These are phyloP conservation scores for Koerneria pararmatus DNA, from an alignment of 2,888 invertebrate genomes.

Conservation along the genomic window DNA sequence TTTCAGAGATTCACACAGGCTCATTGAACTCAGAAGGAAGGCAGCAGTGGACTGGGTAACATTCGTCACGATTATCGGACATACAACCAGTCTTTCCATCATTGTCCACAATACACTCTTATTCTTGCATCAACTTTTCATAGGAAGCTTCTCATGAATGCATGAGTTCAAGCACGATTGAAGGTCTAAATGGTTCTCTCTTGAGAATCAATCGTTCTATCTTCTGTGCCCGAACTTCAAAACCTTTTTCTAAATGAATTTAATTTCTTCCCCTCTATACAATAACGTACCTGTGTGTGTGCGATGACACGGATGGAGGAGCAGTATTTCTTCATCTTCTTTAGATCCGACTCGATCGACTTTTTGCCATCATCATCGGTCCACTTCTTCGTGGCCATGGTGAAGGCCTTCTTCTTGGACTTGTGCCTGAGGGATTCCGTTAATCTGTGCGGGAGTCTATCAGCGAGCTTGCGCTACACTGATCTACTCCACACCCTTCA, in stretches of 20 bases:
- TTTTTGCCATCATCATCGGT: slow-evolving; percentile 91
- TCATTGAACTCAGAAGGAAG: slow-evolving; percentile 26
- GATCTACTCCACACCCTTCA: slow-evolving; percentile 40
- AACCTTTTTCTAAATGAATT: too few species aligned
- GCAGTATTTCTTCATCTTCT: slow-evolving; percentile 97
- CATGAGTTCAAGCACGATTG: slow-evolving; percentile 94
- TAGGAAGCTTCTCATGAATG: slow-evolving; percentile 98
- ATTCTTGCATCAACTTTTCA: too few species aligned
- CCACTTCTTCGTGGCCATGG: slow-evolving; percentile 97
- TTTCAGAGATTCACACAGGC: too few species aligned
- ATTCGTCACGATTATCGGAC: slow-evolving; percentile 23
- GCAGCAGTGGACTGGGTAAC: slow-evolving; percentile 23
- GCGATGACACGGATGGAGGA: slow-evolving; percentile 90
- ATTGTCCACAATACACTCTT: too few species aligned
- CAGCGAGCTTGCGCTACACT: slow-evolving; percentile 15
- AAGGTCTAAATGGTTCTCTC: slow-evolving; percentile 28
- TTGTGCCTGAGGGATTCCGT: slow-evolving; percentile 76
- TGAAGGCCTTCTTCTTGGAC: slow-evolving; percentile 99
- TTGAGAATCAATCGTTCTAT: too few species aligned
- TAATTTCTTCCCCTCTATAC: too few species aligned
- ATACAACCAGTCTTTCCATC: slow-evolving; percentile 89
- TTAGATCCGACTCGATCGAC: slow-evolving; percentile 91
- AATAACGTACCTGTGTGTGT: slow-evolving; percentile 83
- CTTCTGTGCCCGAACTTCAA: too few species aligned
- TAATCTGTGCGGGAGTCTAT: slow-evolving; percentile 22